phyloP scores from a whole-genome alignment of 2,113 vertebrate species.

The Tragelaphus scriptus region DNA sequence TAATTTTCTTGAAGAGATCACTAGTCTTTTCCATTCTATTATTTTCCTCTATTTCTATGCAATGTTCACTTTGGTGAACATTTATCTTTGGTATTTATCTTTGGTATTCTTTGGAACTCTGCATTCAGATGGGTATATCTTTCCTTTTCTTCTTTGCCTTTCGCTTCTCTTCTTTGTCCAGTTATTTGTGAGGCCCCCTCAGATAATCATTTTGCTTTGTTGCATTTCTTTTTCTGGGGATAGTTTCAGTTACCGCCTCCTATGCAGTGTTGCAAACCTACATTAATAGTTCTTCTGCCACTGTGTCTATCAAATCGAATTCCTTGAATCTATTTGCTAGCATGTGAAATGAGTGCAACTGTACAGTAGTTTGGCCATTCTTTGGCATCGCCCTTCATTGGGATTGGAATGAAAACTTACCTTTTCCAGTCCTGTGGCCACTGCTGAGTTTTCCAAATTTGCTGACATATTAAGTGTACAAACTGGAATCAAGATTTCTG shows the following conservation, averaged over 20 bases:
- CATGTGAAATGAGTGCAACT: background rate
- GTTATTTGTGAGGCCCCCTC: background rate
- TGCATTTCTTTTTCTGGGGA: background rate
- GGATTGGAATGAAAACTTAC: background rate
- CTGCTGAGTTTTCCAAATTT: background rate
- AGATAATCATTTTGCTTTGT: background rate
- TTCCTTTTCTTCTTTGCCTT: background rate
- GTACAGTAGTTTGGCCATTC: background rate
- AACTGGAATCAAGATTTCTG: background rate
- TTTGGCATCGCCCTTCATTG: background rate
- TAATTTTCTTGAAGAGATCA: background rate
- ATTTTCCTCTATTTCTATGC: background rate
- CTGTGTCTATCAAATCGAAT: background rate
- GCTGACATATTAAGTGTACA: background rate
- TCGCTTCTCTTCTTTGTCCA: background rate
- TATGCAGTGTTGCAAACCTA: background rate
- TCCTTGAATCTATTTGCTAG: background rate
- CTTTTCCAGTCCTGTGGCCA: background rate
- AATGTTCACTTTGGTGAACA: background rate
- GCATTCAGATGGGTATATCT: background rate
- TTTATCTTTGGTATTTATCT: background rate
- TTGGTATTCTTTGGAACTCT: background rate
- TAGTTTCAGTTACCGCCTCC: background rate
- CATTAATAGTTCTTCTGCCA: background rate
- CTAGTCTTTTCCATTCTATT: background rate